Evolutionary conservation across 2,113 vertebrate species (phyloP), one percentile per base, ranked within the genome.

Genomic region (Rhynchopsitta pachyrhyncha): DNA sequence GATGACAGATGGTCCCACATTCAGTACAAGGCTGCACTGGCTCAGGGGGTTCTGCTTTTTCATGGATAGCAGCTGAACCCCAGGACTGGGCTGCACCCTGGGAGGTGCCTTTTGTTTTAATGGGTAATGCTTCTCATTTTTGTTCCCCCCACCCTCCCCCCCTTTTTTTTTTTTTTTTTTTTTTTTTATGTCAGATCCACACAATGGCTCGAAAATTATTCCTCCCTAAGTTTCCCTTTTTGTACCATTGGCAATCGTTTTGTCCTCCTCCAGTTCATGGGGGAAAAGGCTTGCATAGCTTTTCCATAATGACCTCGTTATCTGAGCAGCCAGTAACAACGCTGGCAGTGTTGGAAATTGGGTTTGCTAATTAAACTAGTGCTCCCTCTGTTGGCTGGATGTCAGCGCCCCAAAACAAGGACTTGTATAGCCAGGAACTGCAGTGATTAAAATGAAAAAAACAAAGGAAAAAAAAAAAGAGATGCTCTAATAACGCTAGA

Each of bases 331-430:
- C 96, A 96, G 96, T 39, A 86, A 86, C 69, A 66, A 33, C 62
- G 0, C 7, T 68, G 93, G 73, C 92, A 93, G 60, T 17, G 60
- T 52, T 33, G 55, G 47, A 88, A 77, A 92, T 78, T 47, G 79
- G 60, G 33, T 78, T 94, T 90, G 55, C 46, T 91, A 90, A 96
- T 96, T 93, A 92, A 96, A 95, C 55, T 86, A 94, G 90, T 92
- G 90, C 95, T 96, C 90, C 96, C 95, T 96, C 93, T 97, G 73
- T 93, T 96, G 95, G 85, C 92, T 96, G 90, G 93, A 88, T 94
- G 73, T 96, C 95, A 94, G 80, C 18, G 7, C 29, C 87, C 42
- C 3, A 3, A 55, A 83, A 88, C n/a, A 81, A 71, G 60, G 60
- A 50, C 8, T 86, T 73, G 10, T 16, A 17, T 1, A 64, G 55